These are phyloP conservation scores for Pristionchus japonicus DNA, from an alignment of 2,888 invertebrate genomes.

Conservation along the genomic window DNA sequence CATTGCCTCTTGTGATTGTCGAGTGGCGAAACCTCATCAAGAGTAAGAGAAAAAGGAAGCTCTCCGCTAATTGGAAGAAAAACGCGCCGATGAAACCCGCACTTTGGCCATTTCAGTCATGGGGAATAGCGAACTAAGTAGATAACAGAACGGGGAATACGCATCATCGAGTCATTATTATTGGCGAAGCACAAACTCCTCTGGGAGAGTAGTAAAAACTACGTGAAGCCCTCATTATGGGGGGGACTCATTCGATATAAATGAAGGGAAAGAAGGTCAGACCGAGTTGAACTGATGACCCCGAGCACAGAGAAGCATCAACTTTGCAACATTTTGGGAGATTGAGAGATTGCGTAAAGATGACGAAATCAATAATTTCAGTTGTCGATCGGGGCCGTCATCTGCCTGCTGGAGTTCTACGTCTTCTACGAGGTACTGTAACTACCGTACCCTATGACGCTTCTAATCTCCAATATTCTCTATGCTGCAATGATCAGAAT, in stretches of 20 bases:
- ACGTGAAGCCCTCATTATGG: not conserved
- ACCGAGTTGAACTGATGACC: not conserved
- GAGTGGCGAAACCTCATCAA: not conserved
- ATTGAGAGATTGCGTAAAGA: not conserved
- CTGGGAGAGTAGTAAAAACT: not conserved
- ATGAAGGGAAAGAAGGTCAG: too few relatives aligned
- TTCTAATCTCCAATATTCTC: too few relatives aligned
- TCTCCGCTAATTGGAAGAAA: not conserved
- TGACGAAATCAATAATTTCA: slow-evolving; percentile 49
- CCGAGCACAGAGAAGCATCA: not conserved
- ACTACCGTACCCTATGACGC: too few relatives aligned
- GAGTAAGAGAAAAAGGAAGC: not conserved
- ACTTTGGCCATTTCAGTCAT: not conserved
- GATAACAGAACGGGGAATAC: not conserved
- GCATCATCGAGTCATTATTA: not conserved
- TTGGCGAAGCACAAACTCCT: not conserved
- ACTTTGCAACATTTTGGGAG: not conserved
- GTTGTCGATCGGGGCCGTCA: slow-evolving; percentile 61
- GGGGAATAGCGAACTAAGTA: not conserved
- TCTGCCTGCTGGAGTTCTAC: slow-evolving; percentile 65
- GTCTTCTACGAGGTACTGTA: slow-evolving; percentile 61
- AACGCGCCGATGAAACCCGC: not conserved
- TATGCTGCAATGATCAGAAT: too few relatives aligned
- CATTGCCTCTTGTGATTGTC: not conserved
- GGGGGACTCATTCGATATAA: not conserved